phyloP scores from a whole-genome alignment of 2,888 invertebrate genomes.

The Steinernema hermaphroditum region DNA sequence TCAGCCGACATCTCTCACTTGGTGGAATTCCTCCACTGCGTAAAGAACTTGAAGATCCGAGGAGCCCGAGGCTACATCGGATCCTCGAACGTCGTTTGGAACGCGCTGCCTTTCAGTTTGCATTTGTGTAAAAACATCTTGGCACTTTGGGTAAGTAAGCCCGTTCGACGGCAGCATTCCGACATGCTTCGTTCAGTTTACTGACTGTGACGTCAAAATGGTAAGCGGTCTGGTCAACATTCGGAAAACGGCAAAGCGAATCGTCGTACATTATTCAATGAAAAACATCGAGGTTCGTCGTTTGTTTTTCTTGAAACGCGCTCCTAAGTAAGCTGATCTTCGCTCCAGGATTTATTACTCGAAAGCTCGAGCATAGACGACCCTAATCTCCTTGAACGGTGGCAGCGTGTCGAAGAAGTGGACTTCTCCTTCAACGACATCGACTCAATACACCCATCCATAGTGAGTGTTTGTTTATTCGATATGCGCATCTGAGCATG shows the following conservation, averaged over 20 bases:
- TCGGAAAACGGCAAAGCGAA: conserved; percentile 73
- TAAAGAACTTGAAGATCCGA: conserved; percentile 75
- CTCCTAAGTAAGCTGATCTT: not conserved
- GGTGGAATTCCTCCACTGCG: conserved; percentile 77
- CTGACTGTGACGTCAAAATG: conserved; percentile 64
- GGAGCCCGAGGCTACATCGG: conserved; percentile 76
- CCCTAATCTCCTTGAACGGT: conserved; percentile 68
- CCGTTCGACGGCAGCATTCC: not conserved
- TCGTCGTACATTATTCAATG: conserved; percentile 76
- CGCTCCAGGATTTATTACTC: conserved; percentile 75
- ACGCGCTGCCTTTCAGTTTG: conserved; percentile 79
- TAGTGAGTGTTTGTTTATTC: conserved; percentile 30
- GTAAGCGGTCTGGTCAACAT: conserved; percentile 66
- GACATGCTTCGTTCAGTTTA: conserved; percentile 60
- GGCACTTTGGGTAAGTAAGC: conserved; percentile 70
- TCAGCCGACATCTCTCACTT: conserved; percentile 87
- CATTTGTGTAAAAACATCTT: conserved; percentile 81
- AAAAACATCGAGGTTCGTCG: conserved; percentile 61
- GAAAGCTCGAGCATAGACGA: conserved; percentile 21
- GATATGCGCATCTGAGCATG: conserved; percentile 9
- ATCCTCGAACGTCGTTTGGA: conserved; percentile 82
- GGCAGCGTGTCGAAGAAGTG: conserved; percentile 72
- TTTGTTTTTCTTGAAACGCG: not conserved
- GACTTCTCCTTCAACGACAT: conserved; percentile 82
- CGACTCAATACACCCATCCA: conserved; percentile 30